Percentiles rank a stretch among this genome's conserved stretches.
These are phyloP conservation scores for Polydrusus tereticollis DNA, from an alignment of 2,888 invertebrate genomes.

Conservation along the genomic window DNA sequence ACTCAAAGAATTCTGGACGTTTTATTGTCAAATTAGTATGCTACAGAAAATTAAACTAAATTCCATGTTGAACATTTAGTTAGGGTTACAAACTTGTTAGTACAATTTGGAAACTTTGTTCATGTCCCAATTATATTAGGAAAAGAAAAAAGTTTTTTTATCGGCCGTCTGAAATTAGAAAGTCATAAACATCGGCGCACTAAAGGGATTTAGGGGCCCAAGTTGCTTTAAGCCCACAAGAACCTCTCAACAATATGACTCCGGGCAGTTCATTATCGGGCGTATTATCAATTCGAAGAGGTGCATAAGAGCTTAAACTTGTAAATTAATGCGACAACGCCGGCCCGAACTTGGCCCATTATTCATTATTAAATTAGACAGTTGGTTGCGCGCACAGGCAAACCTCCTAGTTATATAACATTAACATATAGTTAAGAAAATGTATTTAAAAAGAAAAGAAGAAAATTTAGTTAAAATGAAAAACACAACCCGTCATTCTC, in stretches of 20 bases:
- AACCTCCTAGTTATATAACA: background rate
- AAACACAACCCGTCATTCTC: too few species aligned
- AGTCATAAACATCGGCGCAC: background rate
- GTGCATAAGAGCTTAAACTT: slow-evolving; percentile 47
- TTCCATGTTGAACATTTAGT: background rate
- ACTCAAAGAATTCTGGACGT: background rate
- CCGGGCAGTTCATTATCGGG: slow-evolving; percentile 14
- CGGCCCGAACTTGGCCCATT: slow-evolving; percentile 50
- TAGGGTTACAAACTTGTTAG: background rate
- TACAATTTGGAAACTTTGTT: too few species aligned
- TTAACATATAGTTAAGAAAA: too few species aligned
- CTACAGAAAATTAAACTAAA: background rate
- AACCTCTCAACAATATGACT: slow-evolving; percentile 13
- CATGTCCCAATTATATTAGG: too few species aligned
- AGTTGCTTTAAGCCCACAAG: slow-evolving; percentile 8
- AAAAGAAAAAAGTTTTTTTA: too few species aligned
- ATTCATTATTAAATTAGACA: slow-evolving; percentile 51
- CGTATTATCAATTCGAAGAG: slow-evolving; percentile 50
- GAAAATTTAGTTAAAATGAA: too few species aligned
- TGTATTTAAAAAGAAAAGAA: too few species aligned
- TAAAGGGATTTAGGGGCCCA: background rate
- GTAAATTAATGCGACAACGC: slow-evolving; percentile 49
- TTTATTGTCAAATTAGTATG: background rate
- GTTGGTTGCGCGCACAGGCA: slow-evolving; percentile 14
- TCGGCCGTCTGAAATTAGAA: too few species aligned